phyloP scores from a whole-genome alignment of 2,888 invertebrate genomes.

The Mythimna vitellina region DNA sequence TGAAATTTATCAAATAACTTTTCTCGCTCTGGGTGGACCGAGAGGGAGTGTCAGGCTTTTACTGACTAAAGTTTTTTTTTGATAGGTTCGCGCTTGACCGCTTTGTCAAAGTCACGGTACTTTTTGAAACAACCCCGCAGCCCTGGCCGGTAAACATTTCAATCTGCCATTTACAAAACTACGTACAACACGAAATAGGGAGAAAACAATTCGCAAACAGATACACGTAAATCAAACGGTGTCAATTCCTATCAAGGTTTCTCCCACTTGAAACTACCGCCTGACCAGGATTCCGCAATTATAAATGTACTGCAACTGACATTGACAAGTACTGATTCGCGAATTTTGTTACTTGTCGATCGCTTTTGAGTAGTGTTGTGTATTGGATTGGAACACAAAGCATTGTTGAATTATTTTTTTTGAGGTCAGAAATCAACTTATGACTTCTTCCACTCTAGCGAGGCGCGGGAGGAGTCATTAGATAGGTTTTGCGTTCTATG shows the following conservation, averaged over 20 bases:
- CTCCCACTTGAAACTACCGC: conserved; percentile 35
- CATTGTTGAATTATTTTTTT: not conserved
- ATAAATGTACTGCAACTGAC: conserved; percentile 24
- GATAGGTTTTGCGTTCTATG: no score
- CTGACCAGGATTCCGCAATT: conserved; percentile 20
- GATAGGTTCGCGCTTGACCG: no score
- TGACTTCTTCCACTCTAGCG: no score
- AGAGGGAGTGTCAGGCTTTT: no score
- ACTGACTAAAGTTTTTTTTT: no score
- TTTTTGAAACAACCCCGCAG: no score
- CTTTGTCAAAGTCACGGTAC: no score
- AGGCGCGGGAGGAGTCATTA: no score
- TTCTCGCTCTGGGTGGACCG: no score
- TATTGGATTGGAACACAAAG: not conserved
- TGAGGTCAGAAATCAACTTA: no score
- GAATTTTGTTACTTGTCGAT: conserved; percentile 16
- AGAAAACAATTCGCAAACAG: conserved; percentile 19
- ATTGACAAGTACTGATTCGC: conserved; percentile 25
- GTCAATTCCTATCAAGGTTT: conserved; percentile 45
- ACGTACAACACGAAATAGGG: not conserved
- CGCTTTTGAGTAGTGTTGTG: not conserved
- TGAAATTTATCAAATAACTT: no score
- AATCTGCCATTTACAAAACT: not conserved
- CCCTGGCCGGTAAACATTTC: not conserved
- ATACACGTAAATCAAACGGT: conserved; percentile 44